phyloP scores from a whole-genome alignment of 2,797 vertebrate species.

The Hephaestus fuliginosus region DNA sequence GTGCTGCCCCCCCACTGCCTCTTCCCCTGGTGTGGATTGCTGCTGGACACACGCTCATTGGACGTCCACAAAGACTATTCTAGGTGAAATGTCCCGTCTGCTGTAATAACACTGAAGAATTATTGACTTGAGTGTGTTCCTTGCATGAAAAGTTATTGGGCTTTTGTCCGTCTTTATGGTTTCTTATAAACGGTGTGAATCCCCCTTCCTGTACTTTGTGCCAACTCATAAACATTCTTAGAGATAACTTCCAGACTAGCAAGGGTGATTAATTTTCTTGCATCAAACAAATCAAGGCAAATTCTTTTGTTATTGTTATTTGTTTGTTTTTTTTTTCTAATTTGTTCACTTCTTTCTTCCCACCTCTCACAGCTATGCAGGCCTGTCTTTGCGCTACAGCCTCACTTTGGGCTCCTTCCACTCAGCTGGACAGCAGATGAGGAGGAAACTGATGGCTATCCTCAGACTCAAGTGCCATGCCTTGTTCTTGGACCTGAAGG shows the following conservation, averaged over 20 bases:
- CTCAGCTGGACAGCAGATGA: constrained; percentile 88
- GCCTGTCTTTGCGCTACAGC: constrained; percentile 90
- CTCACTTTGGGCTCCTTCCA: constrained; percentile 86
- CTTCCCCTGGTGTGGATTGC: constrained; percentile 95
- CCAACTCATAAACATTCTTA: constrained; percentile 35
- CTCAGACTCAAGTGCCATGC: constrained; percentile 90
- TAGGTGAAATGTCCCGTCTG: constrained; percentile 79
- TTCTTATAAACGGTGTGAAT: constrained; percentile 26
- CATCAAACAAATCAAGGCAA: neutral
- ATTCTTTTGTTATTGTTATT: neutral
- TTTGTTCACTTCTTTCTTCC: neutral
- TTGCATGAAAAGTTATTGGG: neutral
- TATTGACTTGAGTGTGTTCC: neutral
- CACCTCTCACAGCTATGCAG: constrained; percentile 85
- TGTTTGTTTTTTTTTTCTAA: neutral
- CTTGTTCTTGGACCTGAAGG: constrained; percentile 92
- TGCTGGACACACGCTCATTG: constrained; percentile 89
- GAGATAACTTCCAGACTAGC: neutral
- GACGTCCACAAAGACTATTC: constrained; percentile 92
- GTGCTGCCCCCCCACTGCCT: constrained; percentile 85
- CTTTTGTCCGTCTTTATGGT: constrained; percentile 45
- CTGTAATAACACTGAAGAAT: neutral
- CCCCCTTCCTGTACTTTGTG: constrained; percentile 46
- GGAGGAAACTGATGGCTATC: constrained; percentile 87
- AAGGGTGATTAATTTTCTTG: neutral